Base-by-base conservation (phyloP, 2,888 invertebrate genomes). In the Aphidius colemani region DNA sequence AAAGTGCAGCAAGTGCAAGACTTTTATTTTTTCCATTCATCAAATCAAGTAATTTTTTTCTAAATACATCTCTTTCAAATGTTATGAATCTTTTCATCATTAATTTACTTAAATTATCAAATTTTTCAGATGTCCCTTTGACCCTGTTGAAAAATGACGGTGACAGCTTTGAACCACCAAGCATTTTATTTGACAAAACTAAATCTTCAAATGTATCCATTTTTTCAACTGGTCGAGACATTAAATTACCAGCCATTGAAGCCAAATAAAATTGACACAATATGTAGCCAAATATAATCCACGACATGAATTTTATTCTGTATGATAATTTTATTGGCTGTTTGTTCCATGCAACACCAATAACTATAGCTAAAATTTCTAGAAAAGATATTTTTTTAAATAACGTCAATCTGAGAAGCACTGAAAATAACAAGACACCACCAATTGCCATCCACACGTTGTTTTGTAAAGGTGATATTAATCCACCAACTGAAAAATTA, bases 221-320 rank as follows among this genome's bases (percentile, higher is more conserved):
- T 40, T 74, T 74, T 3, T 53, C 4, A 6, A 69, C 5, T 0
- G 76, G 70, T 2, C 66, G 70, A 8, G 74, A 71, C 57, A 78
- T 70, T 53, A 81, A 66, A 58, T 77, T 75, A 6, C 78, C 77
- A 0, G 80, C 74, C 46, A 81, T 58, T 1, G 79, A 74, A 4
- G 76, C 79, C n/a, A 80, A 66, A 65, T 80, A 81, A 10, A 73
- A 69, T 50, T 81, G 80, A 6, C 74, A 69, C 6, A 80, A 60
- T 10, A 80, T 68, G 45, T 75, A 74, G 0, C 80, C 77, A 46
- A 75, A 79, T 2, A 80, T 58, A 1, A 71, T 68, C 77, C 78
- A 80, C 6, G 76, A 73, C 6, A 78, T 67, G 10, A 75, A 80
- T 10, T 74, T 70, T 5, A 80, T 68, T 50, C 76, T 70, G 6